phyloP scores from a whole-genome alignment of 2,797 vertebrate genomes.

The Linurgus olivaceus region DNA sequence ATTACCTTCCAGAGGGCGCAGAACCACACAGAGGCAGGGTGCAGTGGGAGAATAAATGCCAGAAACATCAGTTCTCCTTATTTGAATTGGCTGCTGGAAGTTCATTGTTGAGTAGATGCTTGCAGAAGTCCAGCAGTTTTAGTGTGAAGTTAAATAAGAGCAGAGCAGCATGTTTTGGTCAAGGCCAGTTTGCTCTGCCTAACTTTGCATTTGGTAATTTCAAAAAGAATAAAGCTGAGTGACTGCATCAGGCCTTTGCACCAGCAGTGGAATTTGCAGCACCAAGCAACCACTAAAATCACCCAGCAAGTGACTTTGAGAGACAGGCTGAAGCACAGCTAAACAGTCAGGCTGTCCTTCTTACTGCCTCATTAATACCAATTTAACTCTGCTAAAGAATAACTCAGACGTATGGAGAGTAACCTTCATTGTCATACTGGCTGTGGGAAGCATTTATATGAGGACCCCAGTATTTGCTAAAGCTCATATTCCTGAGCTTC shows the following conservation, averaged over 20 bases:
- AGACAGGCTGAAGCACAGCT: not conserved
- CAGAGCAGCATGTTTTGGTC: not conserved
- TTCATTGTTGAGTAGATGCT: not conserved
- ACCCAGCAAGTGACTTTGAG: not conserved
- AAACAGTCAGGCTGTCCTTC: not conserved
- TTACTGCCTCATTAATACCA: not conserved
- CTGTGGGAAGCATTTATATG: not conserved
- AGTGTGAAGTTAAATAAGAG: not conserved
- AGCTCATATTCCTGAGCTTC: not conserved
- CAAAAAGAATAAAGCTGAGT: not conserved
- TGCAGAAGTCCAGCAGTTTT: not conserved
- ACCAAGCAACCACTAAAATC: not conserved
- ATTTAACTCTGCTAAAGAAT: not conserved
- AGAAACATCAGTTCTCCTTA: not conserved
- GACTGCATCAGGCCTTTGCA: not conserved
- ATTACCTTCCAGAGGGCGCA: accelerated
- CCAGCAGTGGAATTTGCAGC: not conserved
- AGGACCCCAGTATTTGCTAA: not conserved
- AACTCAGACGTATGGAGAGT: not conserved
- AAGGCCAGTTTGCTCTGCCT: not conserved
- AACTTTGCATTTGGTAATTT: not conserved
- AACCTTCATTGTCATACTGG: not conserved
- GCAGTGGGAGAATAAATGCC: not conserved
- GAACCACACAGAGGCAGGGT: not conserved
- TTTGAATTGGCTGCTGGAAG: not conserved